A percentile compares a stretch with the other conserved stretches of the same genome.
These are phyloP conservation scores for Conus betulinus DNA, from an alignment of 1,140 invertebrate genomes.

Conservation along the genomic window DNA sequence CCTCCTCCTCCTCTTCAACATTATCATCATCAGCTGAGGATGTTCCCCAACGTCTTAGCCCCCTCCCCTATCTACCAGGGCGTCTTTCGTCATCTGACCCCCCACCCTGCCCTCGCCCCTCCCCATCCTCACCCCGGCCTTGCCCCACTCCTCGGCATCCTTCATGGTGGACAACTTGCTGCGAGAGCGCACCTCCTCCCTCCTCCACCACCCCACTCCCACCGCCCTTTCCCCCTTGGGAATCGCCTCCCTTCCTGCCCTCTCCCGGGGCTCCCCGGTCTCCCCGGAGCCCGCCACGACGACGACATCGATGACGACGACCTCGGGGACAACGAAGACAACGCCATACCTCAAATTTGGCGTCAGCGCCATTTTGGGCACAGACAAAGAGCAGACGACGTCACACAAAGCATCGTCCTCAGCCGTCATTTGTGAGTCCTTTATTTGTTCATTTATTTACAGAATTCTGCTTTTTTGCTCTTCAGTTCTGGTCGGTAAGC, in stretches of 20 bases:
- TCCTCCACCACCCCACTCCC: constrained; percentile 43
- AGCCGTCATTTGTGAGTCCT: background rate
- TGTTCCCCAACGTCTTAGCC: constrained; percentile 62
- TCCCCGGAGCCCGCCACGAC: constrained; percentile 30
- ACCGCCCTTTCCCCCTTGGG: constrained; percentile 43
- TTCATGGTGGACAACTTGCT: constrained; percentile 79
- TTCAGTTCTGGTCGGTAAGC: too few species aligned
- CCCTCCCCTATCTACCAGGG: constrained; percentile 64
- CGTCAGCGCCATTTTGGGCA: constrained; percentile 88
- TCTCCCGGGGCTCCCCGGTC: constrained; percentile 32
- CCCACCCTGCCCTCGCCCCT: constrained; percentile 32
- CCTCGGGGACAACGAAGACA: background rate
- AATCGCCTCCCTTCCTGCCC: constrained; percentile 24
- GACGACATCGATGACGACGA: constrained; percentile 27
- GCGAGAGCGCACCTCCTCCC: constrained; percentile 69
- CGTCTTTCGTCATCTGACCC: constrained; percentile 54
- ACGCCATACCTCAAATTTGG: constrained; percentile 92
- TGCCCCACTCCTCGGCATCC: constrained; percentile 60
- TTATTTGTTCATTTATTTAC: too few species aligned
- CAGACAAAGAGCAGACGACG: constrained; percentile 38
- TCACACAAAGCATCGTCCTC: background rate
- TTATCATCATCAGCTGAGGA: constrained; percentile 26
- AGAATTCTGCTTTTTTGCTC: too few species aligned
- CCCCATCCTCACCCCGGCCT: constrained; percentile 13
- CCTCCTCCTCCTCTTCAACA: background rate